Conservation (phyloP, 2,797 vertebrate species). For the Cyprinodon diabolis region DNA sequence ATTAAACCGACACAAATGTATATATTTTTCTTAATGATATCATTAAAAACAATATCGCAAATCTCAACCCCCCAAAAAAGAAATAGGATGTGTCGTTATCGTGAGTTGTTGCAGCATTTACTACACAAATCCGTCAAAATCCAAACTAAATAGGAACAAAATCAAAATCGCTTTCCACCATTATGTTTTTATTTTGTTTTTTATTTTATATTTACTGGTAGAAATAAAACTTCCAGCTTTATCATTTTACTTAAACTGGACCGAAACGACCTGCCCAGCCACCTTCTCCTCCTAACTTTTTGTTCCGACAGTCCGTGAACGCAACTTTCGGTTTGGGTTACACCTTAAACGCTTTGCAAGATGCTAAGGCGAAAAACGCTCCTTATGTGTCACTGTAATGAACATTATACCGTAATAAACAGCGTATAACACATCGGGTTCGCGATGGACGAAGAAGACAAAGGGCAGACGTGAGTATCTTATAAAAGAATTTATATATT, state of each 20-base stretch:
- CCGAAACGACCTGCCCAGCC: neutral
- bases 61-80: fast-evolving
- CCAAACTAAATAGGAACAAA: neutral
- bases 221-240: neutral
- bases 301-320: slow-evolving; percentile 30
- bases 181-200: neutral
- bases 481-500: slow-evolving; percentile 17
- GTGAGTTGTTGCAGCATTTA: too few relatives aligned
- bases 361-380: slow-evolving; percentile 55
- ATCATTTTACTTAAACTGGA: neutral
- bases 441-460: slow-evolving; percentile 57
- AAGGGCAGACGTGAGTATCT: slow-evolving; percentile 56
- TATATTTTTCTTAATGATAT: neutral
- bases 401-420: slow-evolving; percentile 24
- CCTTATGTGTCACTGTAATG: slow-evolving; percentile 36
- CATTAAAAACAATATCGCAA: fast-evolving
- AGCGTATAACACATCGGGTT: slow-evolving; percentile 3
- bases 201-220: neutral
- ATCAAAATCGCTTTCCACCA: neutral
- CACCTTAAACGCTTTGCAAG: slow-evolving; percentile 47
- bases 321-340: slow-evolving; percentile 50
- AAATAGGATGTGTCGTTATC: neutral
- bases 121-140: too few relatives aligned
- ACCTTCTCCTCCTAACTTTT: fast-evolving
- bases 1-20: neutral